A percentile compares a stretch with the other conserved stretches of the same genome.
Evolutionary conservation across 64 coral and sea anemone species (phyloP).

Genomic region (Dendrophyllia cribrosa): DNA sequence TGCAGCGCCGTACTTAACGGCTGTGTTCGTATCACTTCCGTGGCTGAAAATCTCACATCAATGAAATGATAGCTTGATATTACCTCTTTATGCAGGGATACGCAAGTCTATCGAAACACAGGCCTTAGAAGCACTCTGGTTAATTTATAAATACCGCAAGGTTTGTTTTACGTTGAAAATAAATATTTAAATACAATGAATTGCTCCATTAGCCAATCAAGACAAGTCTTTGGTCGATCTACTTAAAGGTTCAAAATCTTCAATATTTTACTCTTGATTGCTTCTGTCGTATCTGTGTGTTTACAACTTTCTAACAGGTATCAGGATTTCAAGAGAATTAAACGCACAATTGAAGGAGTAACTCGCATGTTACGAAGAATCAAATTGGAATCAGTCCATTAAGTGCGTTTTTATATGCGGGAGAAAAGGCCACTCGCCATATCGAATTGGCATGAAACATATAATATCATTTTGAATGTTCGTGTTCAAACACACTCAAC

Average conservation of each 20-base stretch:
- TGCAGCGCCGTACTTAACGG: background rate
- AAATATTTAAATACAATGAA: slow-evolving; percentile 52
- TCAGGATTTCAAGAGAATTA: background rate
- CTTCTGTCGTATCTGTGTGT: background rate
- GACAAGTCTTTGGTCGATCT: background rate
- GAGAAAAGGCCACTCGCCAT: no score
- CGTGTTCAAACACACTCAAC: no score
- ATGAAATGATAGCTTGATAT: slow-evolving; percentile 36
- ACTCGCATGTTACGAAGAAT: no score
- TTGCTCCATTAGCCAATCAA: slow-evolving; percentile 14
- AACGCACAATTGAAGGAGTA: background rate
- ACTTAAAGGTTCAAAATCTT: background rate
- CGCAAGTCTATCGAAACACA: background rate
- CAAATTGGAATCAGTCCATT: no score
- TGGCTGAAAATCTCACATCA: background rate
- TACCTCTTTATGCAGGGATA: background rate
- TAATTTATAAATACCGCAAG: slow-evolving; percentile 32
- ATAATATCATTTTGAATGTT: no score
- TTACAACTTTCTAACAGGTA: background rate
- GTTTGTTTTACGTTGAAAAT: slow-evolving; percentile 42
- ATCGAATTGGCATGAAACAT: no score
- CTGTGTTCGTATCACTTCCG: background rate
- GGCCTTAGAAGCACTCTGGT: background rate
- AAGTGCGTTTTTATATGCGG: no score
- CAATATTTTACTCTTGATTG: background rate